phyloP scores from a whole-genome alignment of 2,113 vertebrate genomes.

The Cottus gobio region DNA sequence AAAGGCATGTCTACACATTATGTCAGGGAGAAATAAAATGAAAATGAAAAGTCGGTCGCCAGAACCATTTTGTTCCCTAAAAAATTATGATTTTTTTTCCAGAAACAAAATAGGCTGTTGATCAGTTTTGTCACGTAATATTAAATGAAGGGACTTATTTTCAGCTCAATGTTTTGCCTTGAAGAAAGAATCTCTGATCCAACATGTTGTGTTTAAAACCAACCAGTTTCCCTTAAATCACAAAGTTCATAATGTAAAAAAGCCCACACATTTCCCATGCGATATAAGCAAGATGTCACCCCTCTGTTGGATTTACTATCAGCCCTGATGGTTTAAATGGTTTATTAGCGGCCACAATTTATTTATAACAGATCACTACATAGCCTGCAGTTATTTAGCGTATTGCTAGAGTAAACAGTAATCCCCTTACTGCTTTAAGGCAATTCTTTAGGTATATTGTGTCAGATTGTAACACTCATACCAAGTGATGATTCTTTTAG shows the following conservation, averaged over 20 bases:
- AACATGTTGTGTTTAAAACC: background rate
- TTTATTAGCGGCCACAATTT: slow-evolving; percentile 57
- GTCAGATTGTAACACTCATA: slow-evolving; percentile 37
- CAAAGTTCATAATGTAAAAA: background rate
- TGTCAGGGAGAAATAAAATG: background rate
- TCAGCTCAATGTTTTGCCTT: background rate
- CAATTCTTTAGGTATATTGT: slow-evolving; percentile 39
- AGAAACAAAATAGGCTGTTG: background rate
- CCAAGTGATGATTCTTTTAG: slow-evolving; percentile 32
- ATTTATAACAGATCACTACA: slow-evolving; percentile 62
- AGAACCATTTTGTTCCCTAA: background rate
- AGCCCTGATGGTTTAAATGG: slow-evolving; percentile 53
- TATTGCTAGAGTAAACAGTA: slow-evolving; percentile 41
- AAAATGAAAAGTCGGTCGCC: background rate
- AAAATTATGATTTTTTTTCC: background rate
- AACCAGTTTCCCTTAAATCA: background rate
- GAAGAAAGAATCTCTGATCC: background rate
- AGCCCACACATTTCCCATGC: background rate
- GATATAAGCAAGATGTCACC: background rate
- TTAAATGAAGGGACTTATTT: background rate
- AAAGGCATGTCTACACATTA: background rate
- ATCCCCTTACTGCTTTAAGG: slow-evolving; percentile 46
- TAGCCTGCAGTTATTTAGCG: slow-evolving; percentile 68
- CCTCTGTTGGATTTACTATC: background rate
- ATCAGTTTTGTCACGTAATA: background rate